Conservation (phyloP, 2,113 vertebrate species). For the Daphoenositta chrysoptera region DNA sequence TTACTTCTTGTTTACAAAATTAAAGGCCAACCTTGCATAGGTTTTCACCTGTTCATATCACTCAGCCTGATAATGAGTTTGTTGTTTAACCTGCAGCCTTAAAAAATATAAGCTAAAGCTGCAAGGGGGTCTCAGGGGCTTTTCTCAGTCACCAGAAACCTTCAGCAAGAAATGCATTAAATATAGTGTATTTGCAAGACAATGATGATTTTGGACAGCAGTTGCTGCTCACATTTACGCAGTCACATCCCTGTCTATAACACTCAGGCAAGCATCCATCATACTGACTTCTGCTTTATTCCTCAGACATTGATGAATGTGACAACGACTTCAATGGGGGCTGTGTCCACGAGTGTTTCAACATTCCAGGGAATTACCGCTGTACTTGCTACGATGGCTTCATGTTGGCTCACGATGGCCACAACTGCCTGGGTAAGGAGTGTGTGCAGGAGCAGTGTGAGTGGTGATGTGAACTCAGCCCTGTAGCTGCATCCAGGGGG, state of each 20-base stretch:
- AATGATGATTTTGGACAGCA: not conserved
- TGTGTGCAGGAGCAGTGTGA: not conserved
- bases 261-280: conserved; percentile 32
- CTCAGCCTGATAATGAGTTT: not conserved
- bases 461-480: not conserved
- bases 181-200: not conserved
- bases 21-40: not conserved
- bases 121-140: not conserved
- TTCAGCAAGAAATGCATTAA: not conserved
- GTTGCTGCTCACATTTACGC: not conserved
- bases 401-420: conserved; percentile 92
- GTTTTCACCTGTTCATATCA: not conserved
- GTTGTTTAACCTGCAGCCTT: not conserved
- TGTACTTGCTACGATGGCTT: conserved; percentile 97
- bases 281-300: conserved; percentile 63
- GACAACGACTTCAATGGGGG: conserved; percentile 91
- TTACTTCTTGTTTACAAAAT: not conserved
- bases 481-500: not conserved
- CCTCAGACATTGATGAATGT: conserved; percentile 92
- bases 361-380: conserved; percentile 96
- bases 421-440: conserved; percentile 94
- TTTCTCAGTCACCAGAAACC: not conserved
- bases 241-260: not conserved
- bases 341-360: conserved; percentile 96
- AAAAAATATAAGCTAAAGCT: not conserved